A percentile compares a stretch with the other conserved stretches of the same genome.
phyloP scores from a whole-genome alignment of 1,140 invertebrate genomes.

The Heliothis virescens region DNA sequence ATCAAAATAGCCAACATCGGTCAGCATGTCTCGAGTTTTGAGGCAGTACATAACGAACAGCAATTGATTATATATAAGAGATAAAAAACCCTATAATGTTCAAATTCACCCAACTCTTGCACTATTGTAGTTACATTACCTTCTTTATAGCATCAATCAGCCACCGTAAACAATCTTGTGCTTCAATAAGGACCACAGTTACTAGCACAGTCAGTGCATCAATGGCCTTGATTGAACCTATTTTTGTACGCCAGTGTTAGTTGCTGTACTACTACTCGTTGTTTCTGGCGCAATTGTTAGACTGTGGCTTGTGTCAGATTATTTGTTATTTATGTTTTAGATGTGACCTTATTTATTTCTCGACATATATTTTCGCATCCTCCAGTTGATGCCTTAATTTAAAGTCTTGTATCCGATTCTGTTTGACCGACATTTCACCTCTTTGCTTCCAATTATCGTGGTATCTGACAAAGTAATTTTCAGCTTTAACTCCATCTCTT shows the following conservation, averaged over 20 bases:
- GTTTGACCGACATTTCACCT: too few relatives aligned
- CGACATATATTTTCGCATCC: neutral
- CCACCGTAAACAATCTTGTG: conserved; percentile 20
- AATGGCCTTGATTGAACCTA: conserved; percentile 49
- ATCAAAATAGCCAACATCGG: too few relatives aligned
- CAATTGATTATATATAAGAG: too few relatives aligned
- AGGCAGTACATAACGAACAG: too few relatives aligned
- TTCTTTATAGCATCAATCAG: conserved; percentile 34
- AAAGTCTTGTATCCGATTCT: too few relatives aligned
- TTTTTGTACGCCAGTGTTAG: conserved; percentile 45
- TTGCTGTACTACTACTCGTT: conserved; percentile 43
- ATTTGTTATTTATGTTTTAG: neutral
- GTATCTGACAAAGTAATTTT: too few relatives aligned
- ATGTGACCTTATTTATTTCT: neutral
- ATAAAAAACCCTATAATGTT: neutral
- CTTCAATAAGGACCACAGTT: conserved; percentile 19
- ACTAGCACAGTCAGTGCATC: conserved; percentile 9
- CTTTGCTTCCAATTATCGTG: too few relatives aligned
- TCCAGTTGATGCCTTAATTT: too few relatives aligned
- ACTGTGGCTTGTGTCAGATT: neutral
- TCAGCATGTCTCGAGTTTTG: too few relatives aligned
- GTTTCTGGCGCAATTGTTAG: conserved; percentile 44
- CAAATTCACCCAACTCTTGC: neutral
- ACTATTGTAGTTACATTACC: conserved; percentile 20
- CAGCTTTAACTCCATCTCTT: too few relatives aligned